Base-by-base conservation (phyloP, 2,888 invertebrate genomes). In the Sarcophaga rosellei region DNA sequence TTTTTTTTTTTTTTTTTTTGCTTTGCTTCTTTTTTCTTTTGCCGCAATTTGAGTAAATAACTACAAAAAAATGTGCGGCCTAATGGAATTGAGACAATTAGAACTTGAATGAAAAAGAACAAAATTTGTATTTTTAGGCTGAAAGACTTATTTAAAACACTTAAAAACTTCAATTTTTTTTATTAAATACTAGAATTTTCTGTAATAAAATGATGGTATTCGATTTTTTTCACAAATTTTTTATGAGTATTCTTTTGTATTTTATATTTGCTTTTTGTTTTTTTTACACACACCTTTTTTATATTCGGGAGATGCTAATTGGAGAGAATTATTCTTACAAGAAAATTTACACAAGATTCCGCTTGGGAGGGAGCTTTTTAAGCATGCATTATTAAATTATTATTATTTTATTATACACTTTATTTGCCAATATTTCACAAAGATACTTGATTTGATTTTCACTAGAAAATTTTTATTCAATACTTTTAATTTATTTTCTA, bases 251-350 rank as follows among this genome's bases (percentile, higher is more conserved):
- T 62, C 10, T 57, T 68, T 73, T 23, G 44, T 35, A 61, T n/a
- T 47, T 72, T 66, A 53, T 11, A n/a, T 17, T 35, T 17, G n/a
- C 21, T 75, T 81, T 62, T 17, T 21, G 68, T 59, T 53, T 20
- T 65, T 77, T 65, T 77, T 75, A 76, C 82, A 86, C 76, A 85
- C 86, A 86, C 86, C 84, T 84, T 84, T 81, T 84, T 84, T 84
- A 84, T 70, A 75, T 65, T 86, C 68, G 15, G 17, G 53, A 53
- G 82, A 86, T 82, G 76, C 82, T 82, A 79, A 73, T 82, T 75
- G 68, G 85, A 83, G 81, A 83, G 81, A 79, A 79, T 53, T 70
- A 78, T 85, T 85, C 82, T 82, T 82, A 85, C 74, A 82, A 75
- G 76, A 76, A 85, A 85, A 86, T 86, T 86, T 82, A 86, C 70